Base-by-base conservation (phyloP, 1,140 invertebrate genomes). In the Drosophila triauraria region DNA sequence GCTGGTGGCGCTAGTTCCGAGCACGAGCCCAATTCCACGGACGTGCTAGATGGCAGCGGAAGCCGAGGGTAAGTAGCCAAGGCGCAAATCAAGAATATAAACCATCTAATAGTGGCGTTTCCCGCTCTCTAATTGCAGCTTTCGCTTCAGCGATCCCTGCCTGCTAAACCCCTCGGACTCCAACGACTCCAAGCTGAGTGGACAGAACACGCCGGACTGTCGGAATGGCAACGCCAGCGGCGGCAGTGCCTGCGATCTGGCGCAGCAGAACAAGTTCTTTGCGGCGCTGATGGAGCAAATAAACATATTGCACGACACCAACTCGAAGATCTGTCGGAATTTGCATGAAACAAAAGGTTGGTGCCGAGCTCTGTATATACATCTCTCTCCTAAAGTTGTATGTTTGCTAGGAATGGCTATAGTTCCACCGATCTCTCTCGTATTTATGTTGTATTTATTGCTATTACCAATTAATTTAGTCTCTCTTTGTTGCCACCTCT, bases 271-370 rank as follows among this genome's bases (percentile, higher is more conserved):
- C 62, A 93, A 92, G 61, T 86, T 92, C 35, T 86, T 93, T 56
- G 76, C 78, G 7, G 83, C 91, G 0, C 35, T 93, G 27, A 92
- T 93, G 86, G 91, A 93, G 51, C 92, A 93, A 69, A 93, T 93
- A 42, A 92, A 92, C 53, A 63, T 93, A 38, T 47, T 93, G 63
- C 92, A 93, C 17, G 92, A 93, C 59, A 93, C 92, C 15, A 93
- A 93, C 59, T 91, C 92, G n/a, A 93, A 93, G 80, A 92, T 93
- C 57, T 93, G 91, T 71, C 82, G 91, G 27, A 92, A 92, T 80
- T 64, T 93, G 61, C 92, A 93, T 61, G 92, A 93, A 58, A 92
- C 91, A 30, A 93, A 92, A 91, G 91, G 92, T 93, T 60, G 71
- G 90, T 78, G 40, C 4, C 6, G 2, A 32, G 7, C 9, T 27